Evolutionary conservation across 2,797 vertebrate species (phyloP), one percentile per base, ranked within the genome.

Genomic region (Urocyon cinereoargenteus): DNA sequence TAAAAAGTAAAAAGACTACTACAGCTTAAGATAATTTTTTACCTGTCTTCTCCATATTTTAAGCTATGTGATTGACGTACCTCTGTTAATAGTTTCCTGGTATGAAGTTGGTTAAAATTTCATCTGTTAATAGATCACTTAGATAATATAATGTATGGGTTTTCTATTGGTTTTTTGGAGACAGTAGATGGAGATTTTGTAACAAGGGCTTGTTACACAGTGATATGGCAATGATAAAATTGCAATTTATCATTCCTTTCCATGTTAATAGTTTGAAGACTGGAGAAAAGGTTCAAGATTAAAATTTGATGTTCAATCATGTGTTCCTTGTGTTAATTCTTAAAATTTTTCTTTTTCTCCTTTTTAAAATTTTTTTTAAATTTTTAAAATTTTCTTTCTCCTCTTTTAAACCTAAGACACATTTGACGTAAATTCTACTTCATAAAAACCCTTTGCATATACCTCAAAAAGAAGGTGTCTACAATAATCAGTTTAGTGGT

Each of bases 1-100:
- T 91, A 94, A 98, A 97, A 97, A 94, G 98, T 98, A 98, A 98
- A 98, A 98, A 98, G 98, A 99, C 99, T 99, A 99, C 99, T 99
- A 98, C 98, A 98, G 62, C 96, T 98, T 98, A 98, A 97, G 97
- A 96, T 97, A 92, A 97, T 98, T 98, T 99, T 98, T 98, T 98
- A 98, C 96, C 79, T 98, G 96, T 98, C 97, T 98, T 98, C 97
- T 99, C 97, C 98, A 93, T 98, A 98, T 98, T 98, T 98, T 99
- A 98, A 99, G 98, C 97, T 98, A 98, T 98, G 97, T 98, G 98
- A 98, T 96, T 98, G 98, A 98, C 96, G 98, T 98, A 98, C 97
- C 98, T 98, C 98, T 99, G 94, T 98, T 98, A 98, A 98, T 98
- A 98, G 98, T 98, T 98, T 98, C 97, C 97, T 98, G 92, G 95